Percentiles rank a stretch among this genome's conserved stretches.
These are phyloP conservation scores for Nomada fucata DNA, from an alignment of 2,888 invertebrate species.

Conservation along the genomic window DNA sequence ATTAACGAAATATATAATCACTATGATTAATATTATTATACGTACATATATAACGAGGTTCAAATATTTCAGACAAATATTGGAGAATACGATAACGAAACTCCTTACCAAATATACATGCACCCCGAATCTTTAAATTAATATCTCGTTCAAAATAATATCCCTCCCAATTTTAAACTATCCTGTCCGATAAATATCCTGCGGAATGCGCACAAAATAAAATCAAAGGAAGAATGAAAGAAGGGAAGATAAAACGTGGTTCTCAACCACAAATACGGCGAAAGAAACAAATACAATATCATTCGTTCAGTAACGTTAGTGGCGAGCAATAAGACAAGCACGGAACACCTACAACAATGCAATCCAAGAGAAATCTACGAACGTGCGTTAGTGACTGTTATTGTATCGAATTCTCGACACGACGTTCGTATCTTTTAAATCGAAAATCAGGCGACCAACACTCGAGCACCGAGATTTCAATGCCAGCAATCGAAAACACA, in stretches of 20 bases:
- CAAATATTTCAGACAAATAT: no score
- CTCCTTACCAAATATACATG: neutral
- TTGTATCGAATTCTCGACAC: constrained; percentile 23
- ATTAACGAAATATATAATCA: neutral
- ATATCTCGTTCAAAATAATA: no score
- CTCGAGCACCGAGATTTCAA: constrained; percentile 43
- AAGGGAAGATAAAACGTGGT: neutral
- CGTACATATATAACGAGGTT: no score
- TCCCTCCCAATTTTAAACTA: neutral
- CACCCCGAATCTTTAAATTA: neutral
- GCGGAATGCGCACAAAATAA: no score
- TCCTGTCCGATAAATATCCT: neutral
- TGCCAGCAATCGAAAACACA: constrained; percentile 16
- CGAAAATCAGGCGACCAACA: constrained; percentile 45
- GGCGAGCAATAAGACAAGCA: constrained; percentile 52
- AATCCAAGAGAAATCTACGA: constrained; percentile 28
- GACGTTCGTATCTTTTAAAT: constrained; percentile 22
- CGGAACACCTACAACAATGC: constrained; percentile 44
- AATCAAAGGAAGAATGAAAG: neutral
- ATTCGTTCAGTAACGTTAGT: constrained; percentile 57
- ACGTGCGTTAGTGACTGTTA: constrained; percentile 63
- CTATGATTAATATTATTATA: neutral
- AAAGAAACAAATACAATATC: constrained; percentile 6
- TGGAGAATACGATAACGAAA: neutral
- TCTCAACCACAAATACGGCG: neutral